A percentile compares a stretch with the other conserved stretches of the same genome.
phyloP scores from a whole-genome alignment of 2,797 vertebrate species.

The Poeciliopsis paucimaculata region DNA sequence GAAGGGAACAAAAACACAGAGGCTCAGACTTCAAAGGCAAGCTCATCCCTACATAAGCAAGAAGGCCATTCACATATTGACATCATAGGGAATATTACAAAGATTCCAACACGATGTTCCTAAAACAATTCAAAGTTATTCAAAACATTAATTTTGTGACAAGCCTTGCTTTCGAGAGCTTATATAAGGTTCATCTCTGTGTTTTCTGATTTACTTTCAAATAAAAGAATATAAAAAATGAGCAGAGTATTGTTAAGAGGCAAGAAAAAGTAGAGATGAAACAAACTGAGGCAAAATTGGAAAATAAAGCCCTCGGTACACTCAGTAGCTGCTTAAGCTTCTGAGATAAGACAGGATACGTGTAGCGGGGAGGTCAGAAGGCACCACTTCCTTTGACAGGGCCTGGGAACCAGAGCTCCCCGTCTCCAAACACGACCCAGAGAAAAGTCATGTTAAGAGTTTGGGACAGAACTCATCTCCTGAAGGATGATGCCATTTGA shows the following conservation, averaged over 20 bases:
- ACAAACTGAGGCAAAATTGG: conserved; percentile 25
- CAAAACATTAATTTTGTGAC: conserved; percentile 12
- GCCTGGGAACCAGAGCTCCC: conserved; percentile 77
- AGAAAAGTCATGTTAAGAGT: conserved; percentile 17
- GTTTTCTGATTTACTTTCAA: conserved; percentile 3
- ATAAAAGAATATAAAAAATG: neutral
- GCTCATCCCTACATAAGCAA: conserved; percentile 52
- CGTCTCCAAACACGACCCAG: conserved; percentile 49
- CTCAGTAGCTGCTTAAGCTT: conserved; percentile 55
- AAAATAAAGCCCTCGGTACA: conserved; percentile 20
- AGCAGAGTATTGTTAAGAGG: neutral
- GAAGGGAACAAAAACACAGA: conserved; percentile 47
- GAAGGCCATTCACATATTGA: conserved; percentile 42
- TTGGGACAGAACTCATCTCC: conserved; percentile 19
- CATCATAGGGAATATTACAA: conserved; percentile 40
- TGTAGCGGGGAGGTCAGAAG: conserved; percentile 77
- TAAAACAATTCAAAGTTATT: conserved; percentile 22
- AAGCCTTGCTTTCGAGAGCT: neutral
- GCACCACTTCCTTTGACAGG: conserved; percentile 80
- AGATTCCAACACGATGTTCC: conserved; percentile 26
- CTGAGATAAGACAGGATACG: conserved; percentile 74
- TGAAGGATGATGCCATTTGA: conserved; percentile 17
- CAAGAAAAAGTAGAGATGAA: conserved; percentile 4
- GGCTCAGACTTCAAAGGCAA: conserved; percentile 58
- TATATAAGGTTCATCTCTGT: neutral